phyloP scores from a whole-genome alignment of 64 coral and sea anemone genomes.

The Porites lutea region DNA sequence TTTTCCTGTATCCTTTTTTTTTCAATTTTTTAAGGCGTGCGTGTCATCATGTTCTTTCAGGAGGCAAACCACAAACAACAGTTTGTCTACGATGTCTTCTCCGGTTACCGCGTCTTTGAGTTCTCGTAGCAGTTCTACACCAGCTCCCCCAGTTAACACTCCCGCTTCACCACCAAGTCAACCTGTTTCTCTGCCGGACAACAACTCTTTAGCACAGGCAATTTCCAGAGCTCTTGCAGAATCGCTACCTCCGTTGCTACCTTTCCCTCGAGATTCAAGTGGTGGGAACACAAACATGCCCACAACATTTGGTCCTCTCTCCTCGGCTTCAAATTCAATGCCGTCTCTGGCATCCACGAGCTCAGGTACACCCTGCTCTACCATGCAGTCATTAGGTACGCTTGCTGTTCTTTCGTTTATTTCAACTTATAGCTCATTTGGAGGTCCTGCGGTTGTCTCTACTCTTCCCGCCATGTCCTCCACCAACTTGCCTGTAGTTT shows the following conservation, averaged over 20 bases:
- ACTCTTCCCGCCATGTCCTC: neutral
- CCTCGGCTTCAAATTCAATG: neutral
- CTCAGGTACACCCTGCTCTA: neutral
- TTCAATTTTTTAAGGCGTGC: too few relatives aligned
- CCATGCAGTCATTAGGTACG: neutral
- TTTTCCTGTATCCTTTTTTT: too few relatives aligned
- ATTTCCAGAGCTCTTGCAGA: neutral
- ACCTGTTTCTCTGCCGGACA: neutral
- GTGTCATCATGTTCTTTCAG: too few relatives aligned
- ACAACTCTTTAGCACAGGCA: neutral
- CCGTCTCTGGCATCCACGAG: neutral
- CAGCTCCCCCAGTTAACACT: neutral
- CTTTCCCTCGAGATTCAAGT: neutral
- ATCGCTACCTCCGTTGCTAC: neutral
- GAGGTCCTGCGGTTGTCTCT: neutral
- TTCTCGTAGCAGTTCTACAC: too few relatives aligned
- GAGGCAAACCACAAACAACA: too few relatives aligned
- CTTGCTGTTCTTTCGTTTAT: conserved; percentile 8
- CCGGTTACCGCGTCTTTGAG: too few relatives aligned
- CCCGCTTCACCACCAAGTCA: neutral
- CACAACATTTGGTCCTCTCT: neutral
- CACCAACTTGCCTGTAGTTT: neutral
- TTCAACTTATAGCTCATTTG: neutral
- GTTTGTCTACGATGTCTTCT: too few relatives aligned
- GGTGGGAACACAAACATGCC: neutral